Evolutionary conservation across 2,797 vertebrate genomes (phyloP).

Genomic region (Micromesistius poutassou): DNA sequence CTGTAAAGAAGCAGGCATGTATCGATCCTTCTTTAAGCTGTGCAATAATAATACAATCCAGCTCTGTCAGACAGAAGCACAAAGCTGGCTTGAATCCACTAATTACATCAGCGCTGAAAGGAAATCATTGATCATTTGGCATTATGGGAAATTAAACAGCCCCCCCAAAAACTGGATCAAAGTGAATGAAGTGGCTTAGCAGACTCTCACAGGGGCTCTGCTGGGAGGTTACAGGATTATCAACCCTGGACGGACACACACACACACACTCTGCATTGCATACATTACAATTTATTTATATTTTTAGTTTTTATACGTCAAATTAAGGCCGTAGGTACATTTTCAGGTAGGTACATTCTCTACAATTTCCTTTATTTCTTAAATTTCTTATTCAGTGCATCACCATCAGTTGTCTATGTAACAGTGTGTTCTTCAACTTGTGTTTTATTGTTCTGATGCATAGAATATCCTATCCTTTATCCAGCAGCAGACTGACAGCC

Average conservation of each 20-base stretch:
- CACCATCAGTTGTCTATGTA: background rate
- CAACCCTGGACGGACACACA: slow-evolving; percentile 25
- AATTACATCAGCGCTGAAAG: slow-evolving; percentile 90
- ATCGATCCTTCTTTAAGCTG: slow-evolving; percentile 82
- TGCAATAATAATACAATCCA: slow-evolving; percentile 81
- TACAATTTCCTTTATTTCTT: background rate
- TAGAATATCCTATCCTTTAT: slow-evolving; percentile 20
- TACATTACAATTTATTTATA: background rate
- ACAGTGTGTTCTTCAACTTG: slow-evolving; percentile 13
- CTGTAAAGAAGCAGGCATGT: slow-evolving; percentile 58
- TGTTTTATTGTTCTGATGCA: slow-evolving; percentile 19
- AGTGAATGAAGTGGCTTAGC: slow-evolving; percentile 81
- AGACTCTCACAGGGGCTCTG: slow-evolving; percentile 67
- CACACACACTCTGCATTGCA: background rate
- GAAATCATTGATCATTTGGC: slow-evolving; percentile 86
- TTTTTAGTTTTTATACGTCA: background rate
- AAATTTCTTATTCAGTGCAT: background rate
- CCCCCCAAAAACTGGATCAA: slow-evolving; percentile 78
- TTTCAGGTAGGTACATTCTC: background rate
- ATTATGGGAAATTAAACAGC: slow-evolving; percentile 82
- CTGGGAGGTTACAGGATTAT: slow-evolving; percentile 57
- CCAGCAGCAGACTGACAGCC: slow-evolving; percentile 47
- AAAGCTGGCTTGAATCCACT: slow-evolving; percentile 80
- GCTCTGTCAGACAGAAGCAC: slow-evolving; percentile 59
- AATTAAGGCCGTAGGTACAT: background rate